Evolutionary conservation across 2,113 vertebrate species (phyloP), one percentile per base, ranked within the genome.

Genomic region (Bagarius yarrelli): DNA sequence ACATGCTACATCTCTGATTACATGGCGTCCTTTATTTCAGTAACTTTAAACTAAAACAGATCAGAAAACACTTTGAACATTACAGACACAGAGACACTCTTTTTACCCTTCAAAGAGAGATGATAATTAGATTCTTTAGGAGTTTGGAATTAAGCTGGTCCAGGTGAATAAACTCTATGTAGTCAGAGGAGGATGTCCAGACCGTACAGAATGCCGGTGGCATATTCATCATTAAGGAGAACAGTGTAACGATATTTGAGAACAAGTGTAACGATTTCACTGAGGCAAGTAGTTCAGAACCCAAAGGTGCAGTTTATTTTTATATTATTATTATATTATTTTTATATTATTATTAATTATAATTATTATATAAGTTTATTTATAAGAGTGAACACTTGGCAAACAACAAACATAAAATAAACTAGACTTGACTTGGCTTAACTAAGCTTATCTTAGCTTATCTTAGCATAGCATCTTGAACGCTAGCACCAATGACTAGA

Each of bases 181-280:
- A 23, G 50, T 27, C 63, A 25, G n/a, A 44, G 64, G 14, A 69
- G 23, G 32, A 56, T 79, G 76, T 64, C 8, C 34, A n/a, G 23
- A 25, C 13, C 36, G 75, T 32, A 15, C 21, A 79, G 19, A 70
- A 36, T 53, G 79, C 60, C 50, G 27, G 72, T 32, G 57, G 56
- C 63, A 79, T 67, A 69, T 85, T 66, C 66, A 83, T 85, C 74
- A 74, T 82, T 85, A 67, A 80, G 55, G 16, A 66, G 66, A 66
- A 27, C 14, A 85, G 61, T 60, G 56, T 12, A 16, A 23, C 40
- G 52, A 30, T 13, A 40, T 4, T 40, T 61, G 3, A 63, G n/a
- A 47, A 61, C 5, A 16, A 70, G 44, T 70, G 16, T n/a, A 53
- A 3, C 36, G n/a, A n/a, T n/a, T n/a, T n/a, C n/a, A n/a, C n/a